Base-by-base conservation (phyloP, 92 coral and sea anemone species). In the Epizoanthus illoricatus region DNA sequence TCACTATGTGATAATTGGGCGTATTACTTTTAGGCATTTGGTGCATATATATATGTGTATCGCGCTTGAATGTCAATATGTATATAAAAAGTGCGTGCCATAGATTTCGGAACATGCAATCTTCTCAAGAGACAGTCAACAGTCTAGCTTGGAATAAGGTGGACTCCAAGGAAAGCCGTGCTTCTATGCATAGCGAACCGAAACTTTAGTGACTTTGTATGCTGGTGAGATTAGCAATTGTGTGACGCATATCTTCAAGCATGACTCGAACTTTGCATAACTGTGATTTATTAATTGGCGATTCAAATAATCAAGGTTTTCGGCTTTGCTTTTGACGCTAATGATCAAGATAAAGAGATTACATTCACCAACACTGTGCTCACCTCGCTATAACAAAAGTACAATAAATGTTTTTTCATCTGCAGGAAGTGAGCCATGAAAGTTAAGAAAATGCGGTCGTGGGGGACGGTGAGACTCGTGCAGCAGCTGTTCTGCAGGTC, bases 401-500 rank as follows among this genome's bases (percentile, higher is more conserved):
- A 78, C 82, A 78, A 78, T 63, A 78, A 78, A 64, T 63, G 61
- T 62, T 78, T 62, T 78, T 23, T 78, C 82, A 63, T 63, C 82
- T 78, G 82, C 82, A 64, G 82, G 52, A 78, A 78, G 82, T 78
- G 82, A 78, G 82, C 82, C 82, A 61, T 78, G 82, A 78, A 78
- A 39, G 47, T 6, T 58, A 63, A 78, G 36, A 78, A 61, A 76
- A 76, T 58, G 57, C 68, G 69, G 81, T 8, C 23, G 21, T 8
- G 55, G 62, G 10, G 45, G 28, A 9, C 56, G 11, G 56, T 3
- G 1, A 12, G 59, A 43, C 82, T 78, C 82, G 82, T 78, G 82
- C 71, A 0, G 82, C 82, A 78, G 82, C 82, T 78, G 82, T 63
- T 11, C 41, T 7, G n/a, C 11, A 15, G 82, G 82, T 78, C 82